phyloP scores from a whole-genome alignment of 2,113 vertebrate species.

The Pithys albifrons region DNA sequence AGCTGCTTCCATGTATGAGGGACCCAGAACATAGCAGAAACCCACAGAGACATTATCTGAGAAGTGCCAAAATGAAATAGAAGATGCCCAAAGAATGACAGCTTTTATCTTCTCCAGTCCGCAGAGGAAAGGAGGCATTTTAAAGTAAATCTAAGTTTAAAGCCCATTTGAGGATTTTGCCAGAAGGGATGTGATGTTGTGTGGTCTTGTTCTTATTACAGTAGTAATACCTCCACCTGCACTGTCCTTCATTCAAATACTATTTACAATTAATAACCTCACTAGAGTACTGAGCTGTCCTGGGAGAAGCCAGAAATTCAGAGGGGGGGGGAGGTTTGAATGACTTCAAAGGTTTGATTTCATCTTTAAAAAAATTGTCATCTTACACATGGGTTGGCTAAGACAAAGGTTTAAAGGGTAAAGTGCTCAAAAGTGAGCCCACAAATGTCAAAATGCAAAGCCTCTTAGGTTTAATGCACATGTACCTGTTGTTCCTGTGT shows the following conservation, averaged over 20 bases:
- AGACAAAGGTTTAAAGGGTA: background rate
- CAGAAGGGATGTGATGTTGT: background rate
- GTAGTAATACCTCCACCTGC: background rate
- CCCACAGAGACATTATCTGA: background rate
- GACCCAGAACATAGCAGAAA: background rate
- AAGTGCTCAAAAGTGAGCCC: background rate
- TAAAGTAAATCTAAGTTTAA: background rate
- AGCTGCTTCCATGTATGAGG: background rate
- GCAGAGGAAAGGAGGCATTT: background rate
- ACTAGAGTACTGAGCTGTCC: background rate
- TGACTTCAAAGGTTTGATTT: background rate
- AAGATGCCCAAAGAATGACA: background rate
- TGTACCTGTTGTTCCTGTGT: background rate
- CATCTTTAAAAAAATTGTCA: background rate
- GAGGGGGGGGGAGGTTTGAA: background rate
- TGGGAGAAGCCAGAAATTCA: background rate
- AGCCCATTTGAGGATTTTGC: background rate
- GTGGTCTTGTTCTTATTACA: background rate
- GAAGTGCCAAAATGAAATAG: background rate
- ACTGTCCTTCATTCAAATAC: background rate
- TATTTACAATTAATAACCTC: background rate
- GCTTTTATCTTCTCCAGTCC: background rate
- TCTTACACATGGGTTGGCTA: background rate
- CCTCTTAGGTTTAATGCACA: background rate
- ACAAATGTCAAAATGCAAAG: background rate